These are phyloP conservation scores for Drosophila asahinai DNA, from an alignment of 1,140 invertebrate genomes.

Conservation along the genomic window DNA sequence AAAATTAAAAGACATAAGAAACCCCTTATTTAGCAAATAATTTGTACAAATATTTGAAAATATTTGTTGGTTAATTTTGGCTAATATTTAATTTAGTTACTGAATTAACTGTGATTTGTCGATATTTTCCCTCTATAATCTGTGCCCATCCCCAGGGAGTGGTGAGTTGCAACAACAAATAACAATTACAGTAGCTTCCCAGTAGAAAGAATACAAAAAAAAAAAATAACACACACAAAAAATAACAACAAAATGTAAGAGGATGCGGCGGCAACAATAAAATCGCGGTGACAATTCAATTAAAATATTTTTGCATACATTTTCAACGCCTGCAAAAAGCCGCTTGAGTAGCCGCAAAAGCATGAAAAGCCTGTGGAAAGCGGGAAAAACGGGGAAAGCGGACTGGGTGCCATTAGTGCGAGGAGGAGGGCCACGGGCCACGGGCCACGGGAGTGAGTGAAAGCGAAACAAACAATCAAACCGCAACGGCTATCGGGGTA, in stretches of 20 bases:
- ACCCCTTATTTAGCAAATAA: no score
- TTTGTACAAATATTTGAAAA: no score
- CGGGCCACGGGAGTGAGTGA: background rate
- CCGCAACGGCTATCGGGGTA: conserved; percentile 35
- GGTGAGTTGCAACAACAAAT: conserved; percentile 19
- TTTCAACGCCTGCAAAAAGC: conserved; percentile 67
- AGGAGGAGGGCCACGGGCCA: background rate
- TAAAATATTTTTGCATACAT: conserved; percentile 81
- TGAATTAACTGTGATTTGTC: background rate
- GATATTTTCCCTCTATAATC: background rate
- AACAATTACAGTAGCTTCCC: conserved; percentile 34
- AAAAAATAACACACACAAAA: background rate
- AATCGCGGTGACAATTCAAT: conserved; percentile 81
- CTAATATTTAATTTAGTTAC: no score
- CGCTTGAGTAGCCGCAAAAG: conserved; percentile 72
- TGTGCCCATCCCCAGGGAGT: background rate
- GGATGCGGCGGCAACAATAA: conserved; percentile 43
- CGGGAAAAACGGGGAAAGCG: no score
- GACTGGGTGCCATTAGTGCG: conserved; percentile 1
- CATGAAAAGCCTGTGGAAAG: conserved; percentile 43
- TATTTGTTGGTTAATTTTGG: no score
- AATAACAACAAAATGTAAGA: conserved; percentile 18
- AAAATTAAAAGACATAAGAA: no score
- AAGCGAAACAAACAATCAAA: conserved; percentile 40
- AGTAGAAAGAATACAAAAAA: conserved; percentile 1